Base-by-base conservation (phyloP, 1,140 invertebrate genomes). In the Lordiphosa mommai region DNA sequence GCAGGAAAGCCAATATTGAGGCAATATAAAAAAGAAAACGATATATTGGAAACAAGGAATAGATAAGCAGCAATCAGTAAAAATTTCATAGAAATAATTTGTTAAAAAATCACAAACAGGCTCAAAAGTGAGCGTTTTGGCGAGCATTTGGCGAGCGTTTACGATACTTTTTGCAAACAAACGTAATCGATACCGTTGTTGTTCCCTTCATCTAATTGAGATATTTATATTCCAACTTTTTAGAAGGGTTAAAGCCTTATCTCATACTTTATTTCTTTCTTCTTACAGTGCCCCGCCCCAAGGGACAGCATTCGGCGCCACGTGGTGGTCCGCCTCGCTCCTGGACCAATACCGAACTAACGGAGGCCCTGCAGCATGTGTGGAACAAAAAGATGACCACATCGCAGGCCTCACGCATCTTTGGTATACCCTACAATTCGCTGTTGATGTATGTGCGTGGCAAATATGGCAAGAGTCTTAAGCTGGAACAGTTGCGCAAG, bases 311-410 rank as follows among this genome's bases (percentile, higher is more conserved):
- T 90, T 95, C 94, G 68, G 95, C 95, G 1, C 95, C 96, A 3
- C 90, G 96, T 30, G 96, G 96, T 5, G 96, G 95, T 1, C 96
- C 95, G 0, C 96, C 96, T 0, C 90, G 96, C 13, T 96, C 95
- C 0, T 97, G 96, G 96, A 96, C 95, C 10, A 97, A 97, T 89
- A 94, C 94, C 0, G 96, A 97, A 77, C 91, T 97, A 7, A 96
- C 95, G 8, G 94, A 96, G 88, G 95, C 95, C 0, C 90, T 97
- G 9, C 95, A 96, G 72, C 95, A 96, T 87, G 95, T 97, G 0
- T 97, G 96, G 96, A 96, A 96, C 88, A 96, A 96, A 80, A 96
- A 96, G 82, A 96, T 97, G 95, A 97, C 96, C n/a, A 97, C 96
- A 1, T 96, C 95, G 59, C 96, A 97, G 88, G 96, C 96, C 0